Evolutionary conservation across 1,140 invertebrate species (phyloP).

Genomic region (Armadillidium nasatum): DNA sequence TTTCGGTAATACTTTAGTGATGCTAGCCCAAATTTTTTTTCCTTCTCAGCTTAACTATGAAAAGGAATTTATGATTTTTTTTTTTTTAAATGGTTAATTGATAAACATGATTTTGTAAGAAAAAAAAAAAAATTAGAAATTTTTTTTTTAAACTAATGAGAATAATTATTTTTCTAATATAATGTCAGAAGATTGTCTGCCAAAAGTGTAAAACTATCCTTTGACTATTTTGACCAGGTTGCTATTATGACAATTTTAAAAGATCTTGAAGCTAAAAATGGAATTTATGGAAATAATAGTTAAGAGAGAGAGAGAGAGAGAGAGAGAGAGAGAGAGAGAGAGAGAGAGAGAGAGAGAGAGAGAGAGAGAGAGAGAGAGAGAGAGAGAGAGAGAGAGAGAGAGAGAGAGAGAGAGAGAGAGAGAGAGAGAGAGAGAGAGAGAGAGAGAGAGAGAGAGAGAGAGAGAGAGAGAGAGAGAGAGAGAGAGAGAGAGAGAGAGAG

Average conservation of each 20-base stretch:
- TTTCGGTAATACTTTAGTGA: too few species aligned
- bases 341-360: neutral
- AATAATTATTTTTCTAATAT: too few species aligned
- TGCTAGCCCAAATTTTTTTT: too few species aligned
- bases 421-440: conserved; percentile 7
- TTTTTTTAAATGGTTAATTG: neutral
- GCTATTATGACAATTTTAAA: too few species aligned
- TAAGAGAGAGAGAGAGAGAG: neutral
- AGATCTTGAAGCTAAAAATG: conserved; percentile 14
- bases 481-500: neutral
- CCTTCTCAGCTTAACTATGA: too few species aligned
- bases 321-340: conserved; percentile 4
- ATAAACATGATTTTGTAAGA: neutral
- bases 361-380: conserved; percentile 2
- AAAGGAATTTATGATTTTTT: neutral
- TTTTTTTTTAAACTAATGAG: too few species aligned
- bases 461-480: conserved; percentile 2
- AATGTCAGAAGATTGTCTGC: too few species aligned
- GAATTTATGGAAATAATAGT: neutral
- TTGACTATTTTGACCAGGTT: too few species aligned
- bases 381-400: conserved; percentile 2
- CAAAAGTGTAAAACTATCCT: too few species aligned
- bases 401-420: conserved; percentile 1
- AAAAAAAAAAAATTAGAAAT: conserved; percentile 16
- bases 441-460: conserved; percentile 2